Evolutionary conservation across 2,888 invertebrate species (phyloP).

Genomic region (Hemicrepidius hirtus): DNA sequence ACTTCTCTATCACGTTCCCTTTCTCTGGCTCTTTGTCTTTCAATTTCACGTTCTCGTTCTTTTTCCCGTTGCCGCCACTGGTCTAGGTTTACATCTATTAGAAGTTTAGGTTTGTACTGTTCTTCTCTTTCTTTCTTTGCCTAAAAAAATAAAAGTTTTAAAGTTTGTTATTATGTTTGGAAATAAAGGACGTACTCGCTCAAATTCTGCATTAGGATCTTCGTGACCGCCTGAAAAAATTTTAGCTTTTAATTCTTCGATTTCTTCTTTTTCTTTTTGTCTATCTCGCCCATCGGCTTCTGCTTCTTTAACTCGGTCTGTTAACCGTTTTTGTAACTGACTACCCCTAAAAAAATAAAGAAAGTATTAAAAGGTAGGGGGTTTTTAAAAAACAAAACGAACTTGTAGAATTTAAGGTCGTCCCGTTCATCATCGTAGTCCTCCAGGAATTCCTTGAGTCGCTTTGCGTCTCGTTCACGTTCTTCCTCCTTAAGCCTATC

Average conservation of each 20-base stretch:
- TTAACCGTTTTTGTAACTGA: conserved; percentile 91
- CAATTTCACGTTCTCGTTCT: conserved; percentile 74
- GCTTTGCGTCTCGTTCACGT: conserved; percentile 92
- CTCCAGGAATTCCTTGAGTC: conserved; percentile 97
- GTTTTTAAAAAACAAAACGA: conserved; percentile 60
- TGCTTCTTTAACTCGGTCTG: conserved; percentile 94
- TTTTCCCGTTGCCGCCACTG: conserved; percentile 77
- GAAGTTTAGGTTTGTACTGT: conserved; percentile 87
- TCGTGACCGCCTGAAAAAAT: conserved; percentile 82
- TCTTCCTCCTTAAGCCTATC: conserved; percentile 91
- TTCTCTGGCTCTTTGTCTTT: conserved; percentile 76
- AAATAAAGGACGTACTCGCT: conserved; percentile 72
- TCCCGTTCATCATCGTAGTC: conserved; percentile 99
- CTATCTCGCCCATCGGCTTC: conserved; percentile 94
- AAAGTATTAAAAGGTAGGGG: not conserved
- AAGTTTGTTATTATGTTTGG: too few relatives aligned
- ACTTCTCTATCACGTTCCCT: conserved; percentile 93
- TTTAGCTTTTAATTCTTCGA: conserved; percentile 87
- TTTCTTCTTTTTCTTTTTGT: conserved; percentile 90
- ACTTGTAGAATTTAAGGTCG: conserved; percentile 97
- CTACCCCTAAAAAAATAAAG: conserved; percentile 77
- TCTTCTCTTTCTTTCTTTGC: conserved; percentile 85
- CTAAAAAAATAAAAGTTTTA: conserved; percentile 64
- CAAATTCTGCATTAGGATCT: conserved; percentile 79
- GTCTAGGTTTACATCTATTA: conserved; percentile 82